phyloP scores from a whole-genome alignment of 2,888 invertebrate genomes.

The Opisthograptis luteolata region DNA sequence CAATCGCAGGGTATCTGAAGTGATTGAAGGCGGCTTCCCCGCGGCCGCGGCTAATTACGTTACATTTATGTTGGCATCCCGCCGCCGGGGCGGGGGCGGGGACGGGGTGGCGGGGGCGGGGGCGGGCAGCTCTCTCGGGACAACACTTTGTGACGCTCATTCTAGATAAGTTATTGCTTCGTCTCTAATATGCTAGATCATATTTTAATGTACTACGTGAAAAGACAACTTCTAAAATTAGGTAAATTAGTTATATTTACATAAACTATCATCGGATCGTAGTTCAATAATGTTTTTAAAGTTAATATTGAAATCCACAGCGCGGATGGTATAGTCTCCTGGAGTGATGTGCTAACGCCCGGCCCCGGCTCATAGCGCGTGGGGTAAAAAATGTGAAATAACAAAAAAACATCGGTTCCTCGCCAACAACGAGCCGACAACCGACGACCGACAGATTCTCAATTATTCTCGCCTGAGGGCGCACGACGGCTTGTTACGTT shows the following conservation, averaged over 20 bases:
- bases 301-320: no score
- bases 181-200: not conserved
- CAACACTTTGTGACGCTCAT: not conserved
- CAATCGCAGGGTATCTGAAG: not conserved
- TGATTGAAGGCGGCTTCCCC: not conserved
- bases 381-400: not conserved
- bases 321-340: no score
- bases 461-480: not conserved
- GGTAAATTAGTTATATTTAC: no score
- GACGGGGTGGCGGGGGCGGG: not conserved
- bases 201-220: no score
- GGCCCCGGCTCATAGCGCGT: not conserved
- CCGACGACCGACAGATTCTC: constrained; percentile 2
- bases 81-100: not conserved
- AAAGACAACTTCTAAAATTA: no score
- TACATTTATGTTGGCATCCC: constrained; percentile 2
- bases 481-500: not conserved
- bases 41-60: constrained; percentile 1
- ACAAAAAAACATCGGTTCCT: not conserved
- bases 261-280: no score
- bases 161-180: not conserved
- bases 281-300: no score
- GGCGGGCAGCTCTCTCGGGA: not conserved
- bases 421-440: not conserved
- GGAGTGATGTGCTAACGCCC: not conserved